Evolutionary conservation across 2,888 invertebrate species (phyloP).

Genomic region (Cybosia mesomella): DNA sequence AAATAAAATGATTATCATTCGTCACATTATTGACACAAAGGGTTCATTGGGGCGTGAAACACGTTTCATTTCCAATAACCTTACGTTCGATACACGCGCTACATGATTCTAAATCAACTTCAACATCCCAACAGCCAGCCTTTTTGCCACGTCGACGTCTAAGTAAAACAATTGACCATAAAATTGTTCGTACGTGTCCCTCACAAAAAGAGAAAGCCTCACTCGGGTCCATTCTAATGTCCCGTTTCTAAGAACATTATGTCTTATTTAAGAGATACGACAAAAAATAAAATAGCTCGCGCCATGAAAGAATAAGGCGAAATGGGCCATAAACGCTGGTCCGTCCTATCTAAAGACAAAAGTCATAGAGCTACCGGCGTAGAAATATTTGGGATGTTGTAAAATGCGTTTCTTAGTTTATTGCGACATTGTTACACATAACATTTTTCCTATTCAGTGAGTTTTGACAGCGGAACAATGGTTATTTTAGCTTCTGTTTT

Average conservation of each 20-base stretch:
- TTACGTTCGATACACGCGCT: constrained; percentile 48
- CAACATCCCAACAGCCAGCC: constrained; percentile 48
- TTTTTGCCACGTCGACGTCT: constrained; percentile 74
- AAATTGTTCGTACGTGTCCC: constrained; percentile 81
- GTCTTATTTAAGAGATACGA: constrained; percentile 84
- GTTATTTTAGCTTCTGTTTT: constrained; percentile 78
- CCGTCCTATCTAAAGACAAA: constrained; percentile 74
- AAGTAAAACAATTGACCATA: constrained; percentile 85
- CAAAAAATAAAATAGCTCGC: constrained; percentile 79
- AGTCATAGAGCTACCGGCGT: constrained; percentile 75
- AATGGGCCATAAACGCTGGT: constrained; percentile 78
- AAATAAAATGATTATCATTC: constrained; percentile 57
- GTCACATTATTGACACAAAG: constrained; percentile 58
- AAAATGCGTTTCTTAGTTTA: constrained; percentile 76
- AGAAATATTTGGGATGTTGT: constrained; percentile 80
- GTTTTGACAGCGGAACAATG: constrained; percentile 79
- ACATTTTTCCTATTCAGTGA: constrained; percentile 72
- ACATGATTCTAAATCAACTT: constrained; percentile 50
- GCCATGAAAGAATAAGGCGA: constrained; percentile 77
- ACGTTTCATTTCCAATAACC: constrained; percentile 57
- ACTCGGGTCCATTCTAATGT: constrained; percentile 77
- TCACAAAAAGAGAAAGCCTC: constrained; percentile 82
- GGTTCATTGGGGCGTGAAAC: constrained; percentile 58
- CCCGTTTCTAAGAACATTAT: constrained; percentile 85
- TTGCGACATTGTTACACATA: constrained; percentile 78